phyloP scores from a whole-genome alignment of 2,888 invertebrate species.

The Volucella zonaria region DNA sequence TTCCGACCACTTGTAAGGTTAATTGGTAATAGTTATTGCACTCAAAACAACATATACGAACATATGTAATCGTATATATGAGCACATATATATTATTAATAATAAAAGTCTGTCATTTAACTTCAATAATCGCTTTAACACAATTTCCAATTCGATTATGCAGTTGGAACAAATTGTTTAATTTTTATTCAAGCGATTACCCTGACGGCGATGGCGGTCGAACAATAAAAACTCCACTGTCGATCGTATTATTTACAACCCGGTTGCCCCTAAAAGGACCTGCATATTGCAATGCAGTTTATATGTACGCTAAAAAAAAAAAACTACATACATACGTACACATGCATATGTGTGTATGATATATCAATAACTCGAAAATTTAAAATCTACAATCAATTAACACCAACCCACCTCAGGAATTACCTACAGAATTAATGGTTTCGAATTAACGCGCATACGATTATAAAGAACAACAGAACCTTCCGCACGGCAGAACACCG shows the following conservation, averaged over 20 bases:
- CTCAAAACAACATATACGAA: no score
- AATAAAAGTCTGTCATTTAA: no score
- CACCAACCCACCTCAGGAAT: background rate
- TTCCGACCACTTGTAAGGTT: no score
- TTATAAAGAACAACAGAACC: background rate
- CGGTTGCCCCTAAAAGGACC: constrained; percentile 7
- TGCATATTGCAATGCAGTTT: background rate
- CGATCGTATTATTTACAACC: constrained; percentile 31
- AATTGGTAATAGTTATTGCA: no score
- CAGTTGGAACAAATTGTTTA: constrained; percentile 32
- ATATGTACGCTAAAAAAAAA: no score
- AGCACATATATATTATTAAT: no score
- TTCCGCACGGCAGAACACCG: constrained; percentile 26
- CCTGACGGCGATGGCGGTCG: no score
- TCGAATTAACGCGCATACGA: constrained; percentile 45
- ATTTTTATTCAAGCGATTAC: constrained; percentile 46
- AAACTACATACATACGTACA: no score
- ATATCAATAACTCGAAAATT: constrained; percentile 33
- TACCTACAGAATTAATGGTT: constrained; percentile 56
- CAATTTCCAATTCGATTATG: constrained; percentile 20
- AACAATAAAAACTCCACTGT: background rate
- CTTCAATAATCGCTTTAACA: constrained; percentile 14
- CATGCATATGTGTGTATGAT: background rate
- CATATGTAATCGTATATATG: no score
- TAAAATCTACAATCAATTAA: constrained; percentile 46